Evolutionary conservation across 2,888 invertebrate species (phyloP), one percentile per base, ranked within the genome.

Genomic region (Lucinisca nassula): DNA sequence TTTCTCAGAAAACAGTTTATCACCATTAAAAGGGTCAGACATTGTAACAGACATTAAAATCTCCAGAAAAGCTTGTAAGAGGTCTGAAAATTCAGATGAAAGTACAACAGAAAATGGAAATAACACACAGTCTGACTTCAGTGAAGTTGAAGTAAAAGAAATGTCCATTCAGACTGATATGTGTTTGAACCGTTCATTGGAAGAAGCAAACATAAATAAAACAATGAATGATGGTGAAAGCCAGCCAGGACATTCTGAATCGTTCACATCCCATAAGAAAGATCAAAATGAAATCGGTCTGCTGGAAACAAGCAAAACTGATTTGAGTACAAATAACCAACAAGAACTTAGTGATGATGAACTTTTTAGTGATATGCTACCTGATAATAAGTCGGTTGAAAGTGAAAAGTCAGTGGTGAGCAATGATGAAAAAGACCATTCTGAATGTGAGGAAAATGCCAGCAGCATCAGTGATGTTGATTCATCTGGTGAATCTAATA

Each of bases 71-170:
- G 1, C 10, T 14, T 4, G 14, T 12, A 35, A 17, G 35, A 35
- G 12, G 35, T 35, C 35, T 67, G 35, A 35, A 32, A 35, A 17
- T 67, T 67, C 67, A 67, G 35, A 17, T 10, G 35, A 35, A 2
- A n/a, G 35, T 67, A 24, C 10, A 21, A 35, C 32, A 6, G n/a
- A 35, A 14, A 45, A 67, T 70, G 49, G 37, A 8, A 17, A 8
- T 32, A 78, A 78, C n/a, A 70, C n/a, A 37, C 12, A 21, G 32
- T 76, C 45, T 35, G 72, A 67, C 35, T 1, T 24, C 10, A 89
- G 89, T 84, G 67, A 74, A 27, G 72, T 70, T 81, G 90, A 90
- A 72, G 87, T 90, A 17, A 72, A 37, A 21, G 90, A 90, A 79
- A 82, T 84, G 35, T 80, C 70, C 6, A 83, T 83, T 45, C 90